Conservation (phyloP, 2,888 invertebrate genomes). For the Apodemia duryi region DNA sequence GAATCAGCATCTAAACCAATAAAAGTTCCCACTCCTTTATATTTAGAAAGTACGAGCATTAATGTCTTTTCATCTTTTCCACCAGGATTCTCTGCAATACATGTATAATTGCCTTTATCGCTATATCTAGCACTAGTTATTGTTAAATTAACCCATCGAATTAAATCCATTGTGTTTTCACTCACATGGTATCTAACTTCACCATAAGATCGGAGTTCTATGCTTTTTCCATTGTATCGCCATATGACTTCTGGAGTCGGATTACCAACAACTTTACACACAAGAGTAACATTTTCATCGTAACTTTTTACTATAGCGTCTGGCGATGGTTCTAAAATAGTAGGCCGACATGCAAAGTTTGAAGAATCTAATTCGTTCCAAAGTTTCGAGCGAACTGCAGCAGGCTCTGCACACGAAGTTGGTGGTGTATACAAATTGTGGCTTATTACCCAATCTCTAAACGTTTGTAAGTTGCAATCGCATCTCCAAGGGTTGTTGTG, state of each 20-base stretch:
- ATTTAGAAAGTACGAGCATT: constrained; percentile 77
- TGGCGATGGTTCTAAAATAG: constrained; percentile 82
- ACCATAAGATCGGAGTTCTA: constrained; percentile 73
- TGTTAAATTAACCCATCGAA: constrained; percentile 83
- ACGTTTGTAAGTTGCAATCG: constrained; percentile 89
- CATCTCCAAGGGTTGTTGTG: constrained; percentile 94
- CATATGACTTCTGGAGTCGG: constrained; percentile 88
- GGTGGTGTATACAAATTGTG: constrained; percentile 87
- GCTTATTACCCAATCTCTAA: constrained; percentile 87
- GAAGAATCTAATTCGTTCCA: constrained; percentile 87
- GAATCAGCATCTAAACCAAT: constrained; percentile 73
- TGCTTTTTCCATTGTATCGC: constrained; percentile 83
- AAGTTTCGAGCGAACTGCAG: constrained; percentile 81
- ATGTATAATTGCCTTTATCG: constrained; percentile 87
- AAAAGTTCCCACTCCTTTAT: constrained; percentile 63
- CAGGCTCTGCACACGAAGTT: constrained; percentile 86
- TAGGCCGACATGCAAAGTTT: constrained; percentile 91
- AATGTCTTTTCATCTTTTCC: constrained; percentile 88
- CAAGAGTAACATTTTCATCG: constrained; percentile 85
- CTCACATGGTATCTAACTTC: constrained; percentile 70
- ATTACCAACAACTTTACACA: constrained; percentile 87
- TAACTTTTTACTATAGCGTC: constrained; percentile 81
- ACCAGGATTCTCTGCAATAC: constrained; percentile 90
- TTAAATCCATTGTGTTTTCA: constrained; percentile 69
- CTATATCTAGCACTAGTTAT: constrained; percentile 81